Base-by-base conservation (phyloP, 92 coral and sea anemone genomes). In the Epizoanthus rinbou region DNA sequence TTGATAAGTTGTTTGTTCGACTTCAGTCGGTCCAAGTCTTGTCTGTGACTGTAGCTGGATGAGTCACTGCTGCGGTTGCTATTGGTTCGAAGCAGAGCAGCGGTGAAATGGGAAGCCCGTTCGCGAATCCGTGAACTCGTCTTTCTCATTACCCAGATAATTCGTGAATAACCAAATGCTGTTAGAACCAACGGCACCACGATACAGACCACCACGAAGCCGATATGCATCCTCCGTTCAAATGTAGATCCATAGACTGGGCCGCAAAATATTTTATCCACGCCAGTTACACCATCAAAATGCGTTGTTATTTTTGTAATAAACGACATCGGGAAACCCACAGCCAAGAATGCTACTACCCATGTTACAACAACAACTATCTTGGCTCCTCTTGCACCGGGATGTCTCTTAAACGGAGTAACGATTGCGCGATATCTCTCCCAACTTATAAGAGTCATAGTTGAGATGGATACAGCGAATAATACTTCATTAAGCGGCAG, bases 401-500 rank as follows among this genome's bases (percentile, higher is more conserved):
- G 86, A 59, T 85, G 82, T 8, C 90, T 73, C 75, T 93, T 93
- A 66, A 91, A 91, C 3, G 98, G 98, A 50, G 85, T 71, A 62
- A 88, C 91, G 10, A 93, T 89, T n/a, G 87, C 95, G 25, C 98
- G 86, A 57, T 91, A 89, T 23, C 98, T 64, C 86, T 93, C 98
- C 59, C 92, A 74, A 2, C 95, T 93, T 9, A 93, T 93, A 10
- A 93, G 86, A 3, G 95, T 91, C 56, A 93, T 88, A 0, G 98
- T 93, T 25, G 81, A 76, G 47, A 93, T 93, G 6, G 98, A 93
- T 37, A 93, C 98, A 33, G 93, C 83, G 66, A 93, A 93, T 64
- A 91, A 91, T n/a, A 93, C 98, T 0, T 93, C 98, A 73, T 93
- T 93, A 18, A 93, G 80, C 9, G 98, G 90, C 3, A 87, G 68